A percentile compares a stretch with the other conserved stretches of the same genome.
These are phyloP conservation scores for Sphaerodactylus townsendi DNA, from an alignment of 2,113 vertebrate species.

Conservation along the genomic window DNA sequence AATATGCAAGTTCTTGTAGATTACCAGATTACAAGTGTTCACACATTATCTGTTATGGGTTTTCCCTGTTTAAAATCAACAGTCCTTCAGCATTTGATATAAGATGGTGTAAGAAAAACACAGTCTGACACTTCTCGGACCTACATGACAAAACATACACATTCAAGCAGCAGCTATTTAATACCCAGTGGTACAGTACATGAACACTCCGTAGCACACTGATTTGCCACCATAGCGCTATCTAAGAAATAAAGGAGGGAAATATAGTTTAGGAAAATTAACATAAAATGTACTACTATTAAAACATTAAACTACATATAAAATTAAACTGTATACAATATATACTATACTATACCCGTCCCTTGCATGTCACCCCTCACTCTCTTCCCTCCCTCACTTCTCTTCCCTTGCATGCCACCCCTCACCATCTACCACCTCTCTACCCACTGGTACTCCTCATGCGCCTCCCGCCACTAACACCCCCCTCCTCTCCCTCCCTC, in stretches of 20 bases:
- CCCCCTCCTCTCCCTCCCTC: too few relatives aligned
- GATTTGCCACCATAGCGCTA: not conserved
- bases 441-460: too few relatives aligned
- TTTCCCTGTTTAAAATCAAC: not conserved
- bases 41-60: not conserved
- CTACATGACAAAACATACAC: not conserved
- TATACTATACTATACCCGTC: too few relatives aligned
- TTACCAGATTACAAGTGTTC: constrained; percentile 2
- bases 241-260: not conserved
- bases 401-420: too few relatives aligned
- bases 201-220: not conserved
- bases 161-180: not conserved
- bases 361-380: too few relatives aligned
- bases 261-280: not conserved
- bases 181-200: not conserved
- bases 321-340: too few relatives aligned
- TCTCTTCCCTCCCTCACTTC: too few relatives aligned
- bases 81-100: not conserved
- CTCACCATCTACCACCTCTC: too few relatives aligned
- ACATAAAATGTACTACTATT: not conserved
- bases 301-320: not conserved
- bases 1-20: not conserved
- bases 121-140: not conserved
- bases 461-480: too few relatives aligned
- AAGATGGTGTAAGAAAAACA: not conserved